These are phyloP conservation scores for Campopleginae sp. DNA, from an alignment of 2,888 invertebrate genomes.

Conservation along the genomic window DNA sequence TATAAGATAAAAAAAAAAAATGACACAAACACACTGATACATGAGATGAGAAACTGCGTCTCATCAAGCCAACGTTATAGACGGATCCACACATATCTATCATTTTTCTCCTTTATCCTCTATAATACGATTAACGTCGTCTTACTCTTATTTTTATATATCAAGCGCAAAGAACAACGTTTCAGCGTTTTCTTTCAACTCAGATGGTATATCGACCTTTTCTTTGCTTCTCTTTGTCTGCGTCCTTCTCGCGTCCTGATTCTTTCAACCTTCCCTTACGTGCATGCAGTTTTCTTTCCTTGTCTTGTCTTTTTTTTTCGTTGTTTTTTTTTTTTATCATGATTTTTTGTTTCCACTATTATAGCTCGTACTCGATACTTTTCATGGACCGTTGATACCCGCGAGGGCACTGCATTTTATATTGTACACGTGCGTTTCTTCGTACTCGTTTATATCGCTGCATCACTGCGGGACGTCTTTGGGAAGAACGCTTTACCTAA, in stretches of 20 bases:
- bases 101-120: slow-evolving; percentile 36
- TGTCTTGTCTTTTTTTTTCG: slow-evolving; percentile 21
- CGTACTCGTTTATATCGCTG: slow-evolving; percentile 51
- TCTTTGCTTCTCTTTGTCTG: slow-evolving; percentile 50
- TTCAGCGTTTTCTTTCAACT: slow-evolving; percentile 56
- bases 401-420: slow-evolving; percentile 25
- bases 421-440: slow-evolving; percentile 31
- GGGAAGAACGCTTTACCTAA: slow-evolving; percentile 40
- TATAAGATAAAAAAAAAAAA: slow-evolving; percentile 54
- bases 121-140: slow-evolving; percentile 65
- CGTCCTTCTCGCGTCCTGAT: slow-evolving; percentile 59
- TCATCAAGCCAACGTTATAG: slow-evolving; percentile 55
- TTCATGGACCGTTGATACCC: slow-evolving; percentile 58
- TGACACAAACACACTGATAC: slow-evolving; percentile 28
- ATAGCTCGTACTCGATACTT: slow-evolving; percentile 47
- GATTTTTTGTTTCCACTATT: slow-evolving; percentile 62
- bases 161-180: slow-evolving; percentile 57
- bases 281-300: slow-evolving; percentile 22
- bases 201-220: slow-evolving; percentile 32
- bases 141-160: slow-evolving; percentile 66
- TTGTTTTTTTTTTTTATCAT: slow-evolving; percentile 17
- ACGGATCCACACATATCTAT: slow-evolving; percentile 34
- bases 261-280: slow-evolving; percentile 37
- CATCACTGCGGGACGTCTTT: slow-evolving; percentile 58
- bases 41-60: slow-evolving; percentile 61